Evolutionary conservation across 1,140 invertebrate genomes (phyloP), one percentile per base, ranked within the genome.

Genomic region (Pomacea maculata): DNA sequence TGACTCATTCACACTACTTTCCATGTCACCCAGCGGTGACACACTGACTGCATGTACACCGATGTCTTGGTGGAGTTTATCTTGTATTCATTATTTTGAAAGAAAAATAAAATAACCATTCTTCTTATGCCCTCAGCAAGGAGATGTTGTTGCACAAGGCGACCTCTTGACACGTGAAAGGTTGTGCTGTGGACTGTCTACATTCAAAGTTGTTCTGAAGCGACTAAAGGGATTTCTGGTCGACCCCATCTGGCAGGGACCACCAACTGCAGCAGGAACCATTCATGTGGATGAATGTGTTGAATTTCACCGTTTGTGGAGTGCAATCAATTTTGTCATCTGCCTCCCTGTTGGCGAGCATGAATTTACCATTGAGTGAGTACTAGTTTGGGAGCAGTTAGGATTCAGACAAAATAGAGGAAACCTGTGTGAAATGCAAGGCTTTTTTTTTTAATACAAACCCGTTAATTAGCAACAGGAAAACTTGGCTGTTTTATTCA

Each of bases 251-350:
- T 99, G 98, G 97, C 95, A 95, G 74, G 29, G 77, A 17, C 95
- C 95, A 54, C 83, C 88, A 9, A 95, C 97, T 72, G 95, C 96
- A 67, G 97, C 98, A 92, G 96, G 96, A 45, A 96, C 98, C 1
- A 97, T 98, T 92, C 97, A 98, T 90, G 95, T 99, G 14, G 98
- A 99, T 90, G 98, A 99, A 91, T 99, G 98, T 90, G 95, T 95
- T 0, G 98, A 99, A 92, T 99, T 99, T 91, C 98, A 99, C 93
- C 94, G 97, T 65, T 92, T 99, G 55, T 99, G 98, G 98, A 99
- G 97, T 12, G 98, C 98, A 0, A 92, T 99, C n/a, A 98, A 99
- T 92, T 99, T 99, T 93, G 96, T 99, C 29, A 99, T 98, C 91
- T 99, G 97, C 89, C 97, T 98, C 88, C 97, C 98, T 5, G 96